phyloP scores from a whole-genome alignment of 2,888 invertebrate species.

The Cryptophagus acutangulus region DNA sequence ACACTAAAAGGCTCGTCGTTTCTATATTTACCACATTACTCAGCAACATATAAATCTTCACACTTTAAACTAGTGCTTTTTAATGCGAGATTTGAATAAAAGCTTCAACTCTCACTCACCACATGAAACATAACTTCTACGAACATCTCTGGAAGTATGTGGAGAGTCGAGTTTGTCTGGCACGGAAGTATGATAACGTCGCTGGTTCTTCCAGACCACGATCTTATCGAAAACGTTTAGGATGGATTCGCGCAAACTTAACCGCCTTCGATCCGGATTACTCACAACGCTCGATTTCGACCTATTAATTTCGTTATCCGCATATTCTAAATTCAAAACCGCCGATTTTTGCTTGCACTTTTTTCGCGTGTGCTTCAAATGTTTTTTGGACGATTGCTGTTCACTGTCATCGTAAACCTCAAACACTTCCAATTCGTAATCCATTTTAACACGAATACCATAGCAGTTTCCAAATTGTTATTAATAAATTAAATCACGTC shows the following conservation, averaged over 20 bases:
- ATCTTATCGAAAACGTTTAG: conserved; percentile 48
- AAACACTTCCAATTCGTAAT: conserved; percentile 53
- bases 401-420: conserved; percentile 46
- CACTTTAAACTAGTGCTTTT: too few relatives aligned
- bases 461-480: too few relatives aligned
- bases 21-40: too few relatives aligned
- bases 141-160: conserved; percentile 43
- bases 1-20: too few relatives aligned
- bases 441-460: conserved; percentile 39
- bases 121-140: conserved; percentile 43
- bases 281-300: conserved; percentile 42
- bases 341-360: conserved; percentile 45
- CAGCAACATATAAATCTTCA: too few relatives aligned
- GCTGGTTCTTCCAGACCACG: conserved; percentile 50
- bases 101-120: conserved; percentile 39
- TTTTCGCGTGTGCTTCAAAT: conserved; percentile 45
- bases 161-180: conserved; percentile 44
- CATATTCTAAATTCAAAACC: conserved; percentile 32
- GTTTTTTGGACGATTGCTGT: conserved; percentile 39
- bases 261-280: conserved; percentile 44
- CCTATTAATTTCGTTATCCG: conserved; percentile 40
- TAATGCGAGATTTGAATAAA: too few relatives aligned
- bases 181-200: conserved; percentile 44
- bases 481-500: conserved; percentile 4
- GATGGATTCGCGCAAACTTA: conserved; percentile 59